phyloP scores from a whole-genome alignment of 1,140 invertebrate species.

The Luehdorfia chinensis region DNA sequence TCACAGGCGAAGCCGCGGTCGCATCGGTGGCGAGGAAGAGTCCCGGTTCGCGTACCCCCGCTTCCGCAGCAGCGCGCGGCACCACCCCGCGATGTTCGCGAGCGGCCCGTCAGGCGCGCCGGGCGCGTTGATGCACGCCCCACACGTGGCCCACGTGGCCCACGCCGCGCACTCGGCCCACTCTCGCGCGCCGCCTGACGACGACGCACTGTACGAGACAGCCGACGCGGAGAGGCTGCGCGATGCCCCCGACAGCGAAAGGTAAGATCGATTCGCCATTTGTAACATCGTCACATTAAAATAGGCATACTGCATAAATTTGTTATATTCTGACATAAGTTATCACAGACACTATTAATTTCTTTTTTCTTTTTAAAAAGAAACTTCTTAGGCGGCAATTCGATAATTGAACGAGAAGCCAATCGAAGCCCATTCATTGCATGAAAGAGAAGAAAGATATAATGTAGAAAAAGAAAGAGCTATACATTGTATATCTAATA shows the following conservation, averaged over 20 bases:
- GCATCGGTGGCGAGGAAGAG: slow-evolving; percentile 80
- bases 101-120: slow-evolving; percentile 78
- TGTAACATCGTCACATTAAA: slow-evolving; percentile 2
- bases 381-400: no score
- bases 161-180: slow-evolving; percentile 73
- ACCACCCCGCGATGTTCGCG: slow-evolving; percentile 76
- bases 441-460: no score
- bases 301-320: neutral
- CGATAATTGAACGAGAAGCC: no score
- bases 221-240: slow-evolving; percentile 83
- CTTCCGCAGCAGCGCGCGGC: slow-evolving; percentile 83
- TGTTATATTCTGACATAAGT: no score
- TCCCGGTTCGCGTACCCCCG: slow-evolving; percentile 87
- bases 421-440: no score
- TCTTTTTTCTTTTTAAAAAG: neutral
- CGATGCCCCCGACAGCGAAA: slow-evolving; percentile 90
- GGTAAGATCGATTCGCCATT: no score
- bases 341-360: no score
- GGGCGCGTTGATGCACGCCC: slow-evolving; percentile 84
- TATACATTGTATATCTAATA: no score
- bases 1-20: slow-evolving; percentile 76
- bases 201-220: slow-evolving; percentile 91
- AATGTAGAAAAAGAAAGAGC: no score
- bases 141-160: slow-evolving; percentile 82
- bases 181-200: slow-evolving; percentile 81